Evolutionary conservation across 2,113 vertebrate species (phyloP), one percentile per base, ranked within the genome.

Genomic region (Sinosuthora webbiana): DNA sequence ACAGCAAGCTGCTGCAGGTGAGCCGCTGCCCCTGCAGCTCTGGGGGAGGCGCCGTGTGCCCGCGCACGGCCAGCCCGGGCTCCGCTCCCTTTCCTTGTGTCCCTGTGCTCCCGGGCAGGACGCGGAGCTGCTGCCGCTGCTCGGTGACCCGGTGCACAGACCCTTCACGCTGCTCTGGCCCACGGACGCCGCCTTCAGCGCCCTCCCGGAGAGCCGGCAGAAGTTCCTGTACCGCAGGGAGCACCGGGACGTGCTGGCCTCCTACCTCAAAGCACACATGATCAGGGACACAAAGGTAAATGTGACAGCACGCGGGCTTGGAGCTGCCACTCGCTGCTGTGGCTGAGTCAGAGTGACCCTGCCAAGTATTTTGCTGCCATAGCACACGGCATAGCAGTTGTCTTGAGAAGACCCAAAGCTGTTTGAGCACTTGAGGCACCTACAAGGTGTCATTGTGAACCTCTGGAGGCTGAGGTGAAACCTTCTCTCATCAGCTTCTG

Each of bases 101-200:
- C 37, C 37, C 49, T 45, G 9, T 93, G 41, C 81, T 27, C 42
- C n/a, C 1, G 35, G 45, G 86, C 96, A 99, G 99, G 96, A 98
- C 3, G 97, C 98, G 1, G 98, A 98, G 41, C 90, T 99, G 88
- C 94, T 99, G 59, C 96, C 98, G 8, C 60, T 98, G 85, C 70
- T 99, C 6, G 91, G 60, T 35, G 95, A 98, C 80, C 27, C 24
- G 3, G 18, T 85, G 75, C 98, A 99, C 9, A 98, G 98, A 81
- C 99, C 99, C 9, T 97, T 99, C 97, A 99, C 99, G 24, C 98
- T 99, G 97, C 98, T 99, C 94, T 99, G 99, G 99, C 99, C 99
- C 44, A 99, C 98, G 19, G 98, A 99, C 70, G 25, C 97, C 3
- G 98, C 98, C 0, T 98, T 99, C 52, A 83, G 55, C 5, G 95